Evolutionary conservation across 2,888 invertebrate species (phyloP).

Genomic region (Mythimna impura): DNA sequence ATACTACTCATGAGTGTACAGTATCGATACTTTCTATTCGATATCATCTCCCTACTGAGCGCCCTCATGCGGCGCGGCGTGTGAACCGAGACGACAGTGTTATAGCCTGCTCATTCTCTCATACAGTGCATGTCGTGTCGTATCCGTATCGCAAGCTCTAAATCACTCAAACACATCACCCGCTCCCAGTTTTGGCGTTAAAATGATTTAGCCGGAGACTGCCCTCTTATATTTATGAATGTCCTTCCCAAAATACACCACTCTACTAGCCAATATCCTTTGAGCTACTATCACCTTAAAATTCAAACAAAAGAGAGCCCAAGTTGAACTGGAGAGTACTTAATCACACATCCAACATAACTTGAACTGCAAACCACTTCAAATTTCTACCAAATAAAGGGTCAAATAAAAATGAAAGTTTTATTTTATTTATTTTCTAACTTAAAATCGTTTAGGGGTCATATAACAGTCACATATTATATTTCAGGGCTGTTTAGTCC

Average conservation of each 20-base stretch:
- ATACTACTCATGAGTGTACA: too few relatives aligned
- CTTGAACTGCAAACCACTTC: conserved; percentile 48
- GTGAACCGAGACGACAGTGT: too few relatives aligned
- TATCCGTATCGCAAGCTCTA: conserved; percentile 64
- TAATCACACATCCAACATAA: conserved; percentile 51
- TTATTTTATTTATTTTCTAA: conserved; percentile 63
- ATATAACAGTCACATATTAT: conserved; percentile 73
- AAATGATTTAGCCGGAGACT: conserved; percentile 84
- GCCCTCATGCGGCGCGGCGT: too few relatives aligned
- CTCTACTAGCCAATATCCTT: conserved; percentile 56
- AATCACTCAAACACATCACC: conserved; percentile 70
- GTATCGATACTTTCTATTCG: too few relatives aligned
- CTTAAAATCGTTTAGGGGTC: conserved; percentile 74
- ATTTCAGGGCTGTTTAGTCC: conserved; percentile 73
- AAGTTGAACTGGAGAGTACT: conserved; percentile 3
- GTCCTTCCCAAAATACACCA: conserved; percentile 75
- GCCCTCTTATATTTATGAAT: conserved; percentile 79
- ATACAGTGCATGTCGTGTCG: conserved; percentile 53
- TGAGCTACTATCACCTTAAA: conserved; percentile 43
- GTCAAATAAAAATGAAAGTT: conserved; percentile 13
- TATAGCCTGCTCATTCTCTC: too few relatives aligned
- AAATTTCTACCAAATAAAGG: conserved; percentile 8
- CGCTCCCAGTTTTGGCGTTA: conserved; percentile 84
- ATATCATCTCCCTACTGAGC: too few relatives aligned
- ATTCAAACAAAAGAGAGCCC: conserved; percentile 27